Percentiles rank a stretch among this genome's conserved stretches.
phyloP scores from a whole-genome alignment of 2,113 vertebrate species.

The Noctilio leporinus region DNA sequence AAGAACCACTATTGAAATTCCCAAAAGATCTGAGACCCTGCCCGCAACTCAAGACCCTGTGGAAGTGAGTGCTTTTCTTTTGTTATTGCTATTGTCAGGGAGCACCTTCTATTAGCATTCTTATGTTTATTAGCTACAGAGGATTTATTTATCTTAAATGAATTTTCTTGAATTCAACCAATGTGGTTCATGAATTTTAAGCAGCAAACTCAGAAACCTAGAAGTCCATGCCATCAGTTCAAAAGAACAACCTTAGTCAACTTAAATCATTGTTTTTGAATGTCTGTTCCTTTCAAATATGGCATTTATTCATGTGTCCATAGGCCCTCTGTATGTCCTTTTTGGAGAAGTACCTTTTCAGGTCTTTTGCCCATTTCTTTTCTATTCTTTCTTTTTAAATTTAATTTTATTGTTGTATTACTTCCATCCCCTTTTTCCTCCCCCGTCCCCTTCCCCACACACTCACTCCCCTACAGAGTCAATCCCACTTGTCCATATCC shows the following conservation, averaged over 20 bases:
- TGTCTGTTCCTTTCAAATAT: neutral
- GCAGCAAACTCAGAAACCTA: neutral
- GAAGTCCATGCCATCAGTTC: neutral
- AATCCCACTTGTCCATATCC: too few species aligned
- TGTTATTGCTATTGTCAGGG: neutral
- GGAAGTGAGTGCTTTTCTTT: neutral
- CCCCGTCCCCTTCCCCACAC: too few species aligned
- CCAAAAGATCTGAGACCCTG: neutral
- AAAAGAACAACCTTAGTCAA: neutral
- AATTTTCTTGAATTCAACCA: neutral
- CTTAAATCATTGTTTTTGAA: neutral
- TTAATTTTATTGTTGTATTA: too few species aligned
- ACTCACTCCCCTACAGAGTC: too few species aligned
- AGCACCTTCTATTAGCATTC: neutral
- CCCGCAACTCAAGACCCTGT: neutral
- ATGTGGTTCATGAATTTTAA: neutral
- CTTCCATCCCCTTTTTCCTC: too few species aligned
- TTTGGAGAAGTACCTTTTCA: too few species aligned
- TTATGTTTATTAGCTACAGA: neutral
- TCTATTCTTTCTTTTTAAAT: too few species aligned
- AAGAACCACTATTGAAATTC: neutral
- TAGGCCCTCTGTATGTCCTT: too few species aligned
- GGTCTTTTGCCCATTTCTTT: too few species aligned
- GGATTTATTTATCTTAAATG: neutral
- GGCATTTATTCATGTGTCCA: too few species aligned